These are phyloP conservation scores for Rhinella marina DNA, from an alignment of 2,797 vertebrate species.

Conservation along the genomic window DNA sequence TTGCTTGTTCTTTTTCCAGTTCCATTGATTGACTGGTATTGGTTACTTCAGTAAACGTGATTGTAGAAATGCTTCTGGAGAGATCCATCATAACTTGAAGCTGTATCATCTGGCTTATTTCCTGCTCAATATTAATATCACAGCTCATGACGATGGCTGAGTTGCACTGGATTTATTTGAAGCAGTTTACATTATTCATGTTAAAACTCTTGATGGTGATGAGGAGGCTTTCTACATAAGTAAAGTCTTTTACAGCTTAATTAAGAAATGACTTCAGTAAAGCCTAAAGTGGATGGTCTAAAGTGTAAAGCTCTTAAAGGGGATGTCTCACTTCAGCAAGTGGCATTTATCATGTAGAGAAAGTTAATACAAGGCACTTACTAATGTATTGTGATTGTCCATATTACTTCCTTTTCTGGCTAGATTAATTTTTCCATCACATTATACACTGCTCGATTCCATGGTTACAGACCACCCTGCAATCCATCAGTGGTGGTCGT, in stretches of 20 bases:
- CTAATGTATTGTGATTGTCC: no score
- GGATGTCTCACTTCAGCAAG: no score
- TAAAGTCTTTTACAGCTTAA: conserved; percentile 1
- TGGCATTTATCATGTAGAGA: no score
- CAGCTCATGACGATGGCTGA: conserved; percentile 15
- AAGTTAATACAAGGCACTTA: no score
- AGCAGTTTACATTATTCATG: conserved; percentile 48
- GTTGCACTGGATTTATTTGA: conserved; percentile 1
- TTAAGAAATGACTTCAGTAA: background rate
- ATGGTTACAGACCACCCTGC: no score
- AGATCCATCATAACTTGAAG: background rate
- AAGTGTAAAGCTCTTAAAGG: no score
- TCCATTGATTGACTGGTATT: no score
- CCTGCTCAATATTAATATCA: background rate
- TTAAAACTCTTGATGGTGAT: conserved; percentile 10
- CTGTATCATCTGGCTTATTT: background rate
- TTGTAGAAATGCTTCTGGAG: background rate
- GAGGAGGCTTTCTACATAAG: background rate
- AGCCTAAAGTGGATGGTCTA: background rate
- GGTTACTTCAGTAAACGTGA: background rate
- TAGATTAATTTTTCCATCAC: no score
- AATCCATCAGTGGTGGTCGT: no score
- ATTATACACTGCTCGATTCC: no score
- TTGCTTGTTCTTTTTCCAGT: background rate
- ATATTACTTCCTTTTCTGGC: no score